These are phyloP conservation scores for Chironomus tentans DNA, from an alignment of 2,888 invertebrate genomes.

Conservation along the genomic window DNA sequence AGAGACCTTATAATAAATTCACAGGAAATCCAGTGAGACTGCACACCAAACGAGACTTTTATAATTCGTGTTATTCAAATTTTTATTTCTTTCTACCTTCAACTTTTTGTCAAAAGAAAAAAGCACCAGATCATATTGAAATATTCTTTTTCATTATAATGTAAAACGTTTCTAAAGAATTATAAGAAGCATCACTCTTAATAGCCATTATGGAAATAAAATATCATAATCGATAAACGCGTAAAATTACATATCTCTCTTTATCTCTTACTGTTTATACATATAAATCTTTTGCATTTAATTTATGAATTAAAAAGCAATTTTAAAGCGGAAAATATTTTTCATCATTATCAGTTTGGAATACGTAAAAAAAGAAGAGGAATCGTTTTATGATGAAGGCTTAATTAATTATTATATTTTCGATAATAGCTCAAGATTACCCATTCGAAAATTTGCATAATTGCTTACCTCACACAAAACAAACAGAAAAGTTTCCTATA, in stretches of 20 bases:
- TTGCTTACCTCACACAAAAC: background rate
- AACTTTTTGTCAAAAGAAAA: background rate
- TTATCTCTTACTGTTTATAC: background rate
- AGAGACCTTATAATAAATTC: background rate
- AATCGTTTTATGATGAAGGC: background rate
- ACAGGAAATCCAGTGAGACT: background rate
- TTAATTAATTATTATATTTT: background rate
- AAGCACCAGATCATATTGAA: background rate
- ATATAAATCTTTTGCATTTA: background rate
- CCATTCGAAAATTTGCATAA: background rate
- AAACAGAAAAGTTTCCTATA: too few species aligned
- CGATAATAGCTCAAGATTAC: background rate
- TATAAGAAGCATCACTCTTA: background rate
- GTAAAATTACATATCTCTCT: background rate
- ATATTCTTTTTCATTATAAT: background rate
- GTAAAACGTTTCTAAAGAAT: background rate
- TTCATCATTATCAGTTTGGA: background rate
- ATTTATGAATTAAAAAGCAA: background rate
- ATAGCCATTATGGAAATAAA: background rate
- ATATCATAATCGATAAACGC: background rate
- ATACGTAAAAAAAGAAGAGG: background rate
- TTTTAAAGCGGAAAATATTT: slow-evolving; percentile 3
- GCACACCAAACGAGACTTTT: background rate
- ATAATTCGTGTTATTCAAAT: background rate
- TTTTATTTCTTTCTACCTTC: background rate